Evolutionary conservation across 92 coral and sea anemone species (phyloP), one percentile per base, ranked within the genome.

Genomic region (Epizoanthus scotinus): DNA sequence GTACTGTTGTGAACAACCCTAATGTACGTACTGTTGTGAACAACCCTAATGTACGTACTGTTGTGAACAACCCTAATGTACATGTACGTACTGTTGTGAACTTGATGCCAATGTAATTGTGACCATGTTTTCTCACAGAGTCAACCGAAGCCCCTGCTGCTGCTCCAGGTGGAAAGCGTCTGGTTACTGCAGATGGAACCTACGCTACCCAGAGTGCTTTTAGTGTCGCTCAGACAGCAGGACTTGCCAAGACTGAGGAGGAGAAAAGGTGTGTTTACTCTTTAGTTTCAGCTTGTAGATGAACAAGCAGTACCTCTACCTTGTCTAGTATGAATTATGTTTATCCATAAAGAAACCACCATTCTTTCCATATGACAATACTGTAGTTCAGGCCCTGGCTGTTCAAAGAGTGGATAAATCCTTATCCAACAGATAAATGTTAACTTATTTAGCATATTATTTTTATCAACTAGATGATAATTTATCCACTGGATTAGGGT

Each of bases 111-210:
- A 9, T 63, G 31, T n/a, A 44, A 44, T 44, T 12, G 14, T 22
- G 18, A 36, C n/a, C 50, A 10, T 3, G 9, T 52, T 50, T 21
- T 12, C 18, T 17, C 25, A 5, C 60, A 88, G 91, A 64, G 25
- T 67, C 88, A 19, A 82, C 85, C 44, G 90, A 89, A 56, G 90
- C 88, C 17, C 87, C 91, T 29, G 79, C 91, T 0, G 54, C 90
- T 1, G 71, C 80, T 18, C 34, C 83, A 0, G 94, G 88, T 36
- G 90, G 94, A 10, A 91, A 92, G 86, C 84, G 94, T 67, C 89
- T 94, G 49, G 98, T 95, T 71, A 95, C 99, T n/a, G 99, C 99
- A 13, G 99, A 95, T 82, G 99, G 99, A 3, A 95, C 99, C 6
- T 95, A 95, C 49, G 99, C 99, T 20, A 92, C 99, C 13, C 98